These are phyloP conservation scores for Lochmaea capreae DNA, from an alignment of 2,888 invertebrate species.

Conservation along the genomic window DNA sequence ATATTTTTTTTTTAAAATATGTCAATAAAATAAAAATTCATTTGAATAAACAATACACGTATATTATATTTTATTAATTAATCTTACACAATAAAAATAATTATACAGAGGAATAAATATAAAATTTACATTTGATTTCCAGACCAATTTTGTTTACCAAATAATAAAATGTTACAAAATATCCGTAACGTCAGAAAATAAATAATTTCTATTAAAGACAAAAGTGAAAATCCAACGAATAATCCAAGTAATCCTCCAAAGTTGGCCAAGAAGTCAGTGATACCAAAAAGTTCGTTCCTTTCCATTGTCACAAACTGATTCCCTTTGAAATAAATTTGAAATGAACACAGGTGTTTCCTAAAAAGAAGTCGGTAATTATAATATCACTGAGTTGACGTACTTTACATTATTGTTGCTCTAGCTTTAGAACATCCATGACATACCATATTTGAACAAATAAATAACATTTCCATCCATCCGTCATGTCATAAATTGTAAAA, in stretches of 20 bases:
- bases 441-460: conserved; percentile 8
- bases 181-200: conserved; percentile 67
- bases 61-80: neutral
- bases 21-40: too few species aligned
- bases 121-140: conserved; percentile 29
- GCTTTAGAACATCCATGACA: neutral
- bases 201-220: conserved; percentile 66
- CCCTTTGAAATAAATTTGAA: conserved; percentile 77
- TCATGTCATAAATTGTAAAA: conserved; percentile 7
- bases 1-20: too few species aligned
- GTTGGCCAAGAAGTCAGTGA: conserved; percentile 77
- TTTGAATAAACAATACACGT: too few species aligned
- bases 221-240: conserved; percentile 62
- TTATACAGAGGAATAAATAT: neutral
- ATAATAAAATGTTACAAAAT: conserved; percentile 55
- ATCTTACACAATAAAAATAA: neutral
- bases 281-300: conserved; percentile 76
- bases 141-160: conserved; percentile 51
- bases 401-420: neutral
- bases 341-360: conserved; percentile 66
- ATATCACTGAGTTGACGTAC: neutral
- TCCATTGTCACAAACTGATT: conserved; percentile 76
- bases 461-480: neutral
- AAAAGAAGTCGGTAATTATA: conserved; percentile 31
- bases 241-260: conserved; percentile 74